Conservation (phyloP, 2,797 vertebrate species). For the Mus minutoides region DNA sequence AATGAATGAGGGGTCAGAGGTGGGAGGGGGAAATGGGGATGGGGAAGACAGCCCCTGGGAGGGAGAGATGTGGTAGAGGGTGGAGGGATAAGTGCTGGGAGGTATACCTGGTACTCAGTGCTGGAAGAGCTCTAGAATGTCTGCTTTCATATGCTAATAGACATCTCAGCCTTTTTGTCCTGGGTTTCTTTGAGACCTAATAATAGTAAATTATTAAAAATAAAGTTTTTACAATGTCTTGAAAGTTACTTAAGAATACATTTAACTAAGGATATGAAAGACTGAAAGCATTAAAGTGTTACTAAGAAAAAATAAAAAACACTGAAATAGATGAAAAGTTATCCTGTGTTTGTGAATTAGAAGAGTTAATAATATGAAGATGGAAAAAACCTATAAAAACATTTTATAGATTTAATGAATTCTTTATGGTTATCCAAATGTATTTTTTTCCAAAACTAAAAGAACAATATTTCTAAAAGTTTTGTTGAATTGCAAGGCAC, state of each 20-base stretch:
- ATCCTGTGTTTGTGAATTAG: background rate
- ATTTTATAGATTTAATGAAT: background rate
- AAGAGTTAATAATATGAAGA: background rate
- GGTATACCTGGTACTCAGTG: background rate
- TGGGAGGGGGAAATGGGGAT: background rate
- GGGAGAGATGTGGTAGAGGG: background rate
- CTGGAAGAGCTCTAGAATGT: background rate
- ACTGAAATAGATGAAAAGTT: background rate
- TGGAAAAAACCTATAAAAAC: background rate
- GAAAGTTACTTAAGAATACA: background rate
- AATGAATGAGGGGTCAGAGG: background rate
- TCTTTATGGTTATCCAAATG: background rate
- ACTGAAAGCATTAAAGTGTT: background rate
- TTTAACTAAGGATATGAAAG: background rate
- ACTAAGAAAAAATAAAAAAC: background rate
- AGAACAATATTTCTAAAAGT: background rate
- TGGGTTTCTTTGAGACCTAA: background rate
- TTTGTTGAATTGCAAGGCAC: background rate
- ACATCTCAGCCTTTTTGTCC: background rate
- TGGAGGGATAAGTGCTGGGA: background rate
- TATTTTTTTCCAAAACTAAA: background rate
- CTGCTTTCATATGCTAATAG: background rate
- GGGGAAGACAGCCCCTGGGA: background rate
- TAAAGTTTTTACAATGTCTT: background rate
- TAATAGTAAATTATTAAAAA: background rate